phyloP scores from a whole-genome alignment of 2,113 vertebrate species.

The Ameiurus melas region DNA sequence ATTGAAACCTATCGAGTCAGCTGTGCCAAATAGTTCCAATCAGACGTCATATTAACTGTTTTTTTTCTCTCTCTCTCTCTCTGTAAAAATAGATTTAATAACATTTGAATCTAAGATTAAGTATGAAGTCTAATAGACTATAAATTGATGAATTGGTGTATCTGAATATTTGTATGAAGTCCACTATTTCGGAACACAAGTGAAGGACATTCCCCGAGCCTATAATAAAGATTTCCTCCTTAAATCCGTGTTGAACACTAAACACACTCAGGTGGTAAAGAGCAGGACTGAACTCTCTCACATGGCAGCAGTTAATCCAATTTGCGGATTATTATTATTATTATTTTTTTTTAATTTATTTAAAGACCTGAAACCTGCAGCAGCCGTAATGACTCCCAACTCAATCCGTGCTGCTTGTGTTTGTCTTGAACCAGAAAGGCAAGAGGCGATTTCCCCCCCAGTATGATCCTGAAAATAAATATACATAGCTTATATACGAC shows the following conservation, averaged over 20 bases:
- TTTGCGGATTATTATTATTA: slow-evolving; percentile 18
- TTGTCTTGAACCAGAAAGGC: not conserved
- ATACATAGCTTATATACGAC: not conserved
- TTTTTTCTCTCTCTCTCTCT: too few relatives aligned
- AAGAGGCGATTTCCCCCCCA: too few relatives aligned
- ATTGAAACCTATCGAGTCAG: not conserved
- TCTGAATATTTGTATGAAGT: not conserved
- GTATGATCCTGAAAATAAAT: not conserved
- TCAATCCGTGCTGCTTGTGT: not conserved
- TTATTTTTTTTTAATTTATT: slow-evolving; percentile 20
- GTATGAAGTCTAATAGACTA: not conserved
- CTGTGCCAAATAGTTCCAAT: not conserved
- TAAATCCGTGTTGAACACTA: not conserved
- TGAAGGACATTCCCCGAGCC: not conserved
- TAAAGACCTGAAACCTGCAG: slow-evolving; percentile 1
- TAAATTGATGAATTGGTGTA: too few relatives aligned
- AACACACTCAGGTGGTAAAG: slow-evolving; percentile 34
- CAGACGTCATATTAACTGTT: not conserved
- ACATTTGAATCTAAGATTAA: not conserved
- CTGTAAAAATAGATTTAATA: not conserved
- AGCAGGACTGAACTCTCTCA: not conserved
- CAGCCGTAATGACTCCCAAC: slow-evolving; percentile 23
- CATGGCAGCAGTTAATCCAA: slow-evolving; percentile 30
- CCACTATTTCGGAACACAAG: not conserved
- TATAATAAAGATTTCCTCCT: not conserved